These are phyloP conservation scores for Poecilia wingei DNA, from an alignment of 2,797 vertebrate genomes.

Conservation along the genomic window DNA sequence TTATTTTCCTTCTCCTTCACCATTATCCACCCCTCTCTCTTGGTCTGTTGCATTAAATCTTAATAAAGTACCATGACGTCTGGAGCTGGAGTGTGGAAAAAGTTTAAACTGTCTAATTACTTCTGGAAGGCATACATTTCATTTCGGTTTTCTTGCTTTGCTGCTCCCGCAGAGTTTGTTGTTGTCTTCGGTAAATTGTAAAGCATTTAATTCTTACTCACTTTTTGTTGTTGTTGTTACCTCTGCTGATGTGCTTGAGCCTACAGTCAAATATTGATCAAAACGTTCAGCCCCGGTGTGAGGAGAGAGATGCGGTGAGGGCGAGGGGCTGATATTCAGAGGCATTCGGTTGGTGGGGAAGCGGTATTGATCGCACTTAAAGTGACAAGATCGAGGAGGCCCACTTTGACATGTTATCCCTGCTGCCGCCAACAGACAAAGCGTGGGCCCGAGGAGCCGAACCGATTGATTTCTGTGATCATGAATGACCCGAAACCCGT, in stretches of 20 bases:
- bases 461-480: constrained; percentile 61
- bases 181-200: constrained; percentile 13
- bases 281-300: constrained; percentile 63
- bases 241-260: constrained; percentile 66
- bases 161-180: not conserved
- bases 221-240: constrained; percentile 31
- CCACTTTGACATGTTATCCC: constrained; percentile 73
- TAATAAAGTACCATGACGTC: not conserved
- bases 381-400: constrained; percentile 81
- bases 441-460: constrained; percentile 38
- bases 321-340: constrained; percentile 52
- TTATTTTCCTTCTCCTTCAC: not conserved
- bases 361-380: constrained; percentile 79
- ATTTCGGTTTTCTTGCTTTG: not conserved
- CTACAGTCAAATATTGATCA: constrained; percentile 73
- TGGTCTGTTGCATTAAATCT: not conserved
- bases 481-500: constrained; percentile 42
- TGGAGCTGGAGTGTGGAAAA: not conserved
- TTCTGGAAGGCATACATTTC: not conserved
- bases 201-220: constrained; percentile 50
- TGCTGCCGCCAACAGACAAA: constrained; percentile 66
- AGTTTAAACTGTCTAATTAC: not conserved
- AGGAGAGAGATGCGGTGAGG: constrained; percentile 9
- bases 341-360: constrained; percentile 56
- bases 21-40: not conserved